Evolutionary conservation across 2,888 invertebrate genomes (phyloP), one percentile per base, ranked within the genome.

Genomic region (Serripes groenlandicus): DNA sequence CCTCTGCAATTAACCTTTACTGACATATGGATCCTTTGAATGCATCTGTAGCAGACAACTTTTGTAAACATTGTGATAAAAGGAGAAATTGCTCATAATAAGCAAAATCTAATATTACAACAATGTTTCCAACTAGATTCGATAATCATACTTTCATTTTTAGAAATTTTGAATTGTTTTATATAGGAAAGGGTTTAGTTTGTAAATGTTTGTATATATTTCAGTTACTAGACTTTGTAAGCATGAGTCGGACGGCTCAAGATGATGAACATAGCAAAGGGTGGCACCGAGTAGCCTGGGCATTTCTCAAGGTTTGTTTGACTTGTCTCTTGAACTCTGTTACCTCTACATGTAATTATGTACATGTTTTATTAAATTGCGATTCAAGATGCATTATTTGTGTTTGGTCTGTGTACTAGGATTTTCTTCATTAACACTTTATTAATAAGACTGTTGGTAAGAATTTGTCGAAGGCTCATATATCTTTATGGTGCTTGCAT

Each of bases 221-320:
- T 75, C 88, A 94, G 94, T 68, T 96, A 42, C 88, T 96, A 82
- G 96, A 96, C 90, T 95, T 95, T 92, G 94, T 95, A 28, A 95
- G 95, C 54, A 95, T 95, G 92, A 93, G 92, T 62, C 88, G 92
- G 15, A 94, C 94, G n/a, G 93, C 88, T 49, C 82, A 87, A 54
- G 86, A 91, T 66, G 91, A 91, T 71, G 78, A 75, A 30, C 73
- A 75, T 7, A 85, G 87, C 5, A 90, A 90, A 37, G 96, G 96
- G 28, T 96, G 96, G 96, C 95, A 96, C 88, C 95, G 95, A 90
- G 95, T 97, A 66, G 96, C 96, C 0, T 97, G 97, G 96, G 97
- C 96, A 0, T 97, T 97, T 93, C 93, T 97, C 18, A 96, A 96
- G 93, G 94, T 95, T 49, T 49, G 49, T 49, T 1, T n/a, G n/a